Conservation (phyloP, 2,888 invertebrate species). For the Tipula vernalis region DNA sequence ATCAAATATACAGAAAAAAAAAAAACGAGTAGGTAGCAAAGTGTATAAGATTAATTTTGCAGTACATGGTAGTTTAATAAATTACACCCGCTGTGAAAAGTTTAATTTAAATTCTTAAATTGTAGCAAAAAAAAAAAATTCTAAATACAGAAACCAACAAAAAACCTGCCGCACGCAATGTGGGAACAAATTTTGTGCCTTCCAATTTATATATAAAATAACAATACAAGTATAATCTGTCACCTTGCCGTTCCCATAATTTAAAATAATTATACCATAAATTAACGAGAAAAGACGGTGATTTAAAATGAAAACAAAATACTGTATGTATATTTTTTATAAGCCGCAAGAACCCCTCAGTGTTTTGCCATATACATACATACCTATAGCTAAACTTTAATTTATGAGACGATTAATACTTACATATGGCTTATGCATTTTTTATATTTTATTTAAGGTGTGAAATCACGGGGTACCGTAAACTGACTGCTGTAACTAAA, state of each 20-base stretch:
- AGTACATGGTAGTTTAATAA: background rate
- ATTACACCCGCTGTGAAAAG: background rate
- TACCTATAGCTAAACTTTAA: background rate
- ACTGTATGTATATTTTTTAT: background rate
- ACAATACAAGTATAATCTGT: background rate
- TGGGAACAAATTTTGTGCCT: background rate
- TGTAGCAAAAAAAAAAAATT: background rate
- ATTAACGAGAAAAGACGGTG: background rate
- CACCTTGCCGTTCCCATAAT: background rate
- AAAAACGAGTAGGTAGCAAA: background rate
- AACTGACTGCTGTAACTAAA: background rate
- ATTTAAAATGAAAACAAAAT: background rate
- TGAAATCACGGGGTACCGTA: background rate
- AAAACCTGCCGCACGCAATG: background rate
- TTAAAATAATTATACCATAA: constrained; percentile 4
- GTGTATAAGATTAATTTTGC: background rate
- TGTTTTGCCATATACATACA: background rate
- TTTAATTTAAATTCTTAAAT: constrained; percentile 4
- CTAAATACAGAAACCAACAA: background rate
- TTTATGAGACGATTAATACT: background rate
- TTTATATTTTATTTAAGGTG: background rate
- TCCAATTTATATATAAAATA: background rate
- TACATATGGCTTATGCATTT: background rate
- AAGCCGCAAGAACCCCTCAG: background rate
- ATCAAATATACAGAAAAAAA: background rate